Percentiles rank a stretch among this genome's conserved stretches.
Evolutionary conservation across 2,888 invertebrate species (phyloP).

Genomic region (Melieria omissa): DNA sequence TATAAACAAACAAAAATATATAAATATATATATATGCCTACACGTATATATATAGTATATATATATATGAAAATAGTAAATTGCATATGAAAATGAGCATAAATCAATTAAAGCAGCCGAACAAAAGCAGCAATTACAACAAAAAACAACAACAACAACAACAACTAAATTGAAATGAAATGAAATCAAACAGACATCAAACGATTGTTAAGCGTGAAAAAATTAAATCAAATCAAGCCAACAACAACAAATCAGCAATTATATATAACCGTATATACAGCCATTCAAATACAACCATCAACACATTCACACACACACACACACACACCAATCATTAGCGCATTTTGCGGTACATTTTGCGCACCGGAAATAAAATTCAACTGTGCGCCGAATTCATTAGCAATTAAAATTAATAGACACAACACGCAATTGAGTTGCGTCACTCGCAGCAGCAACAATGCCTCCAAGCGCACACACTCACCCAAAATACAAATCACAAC

Average conservation of each 20-base stretch:
- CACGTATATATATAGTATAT: background rate
- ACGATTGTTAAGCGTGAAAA: background rate
- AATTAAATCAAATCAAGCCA: too few species aligned
- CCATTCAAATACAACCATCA: background rate
- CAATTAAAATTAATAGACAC: background rate
- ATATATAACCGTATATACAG: background rate
- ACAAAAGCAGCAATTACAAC: slow-evolving; percentile 11
- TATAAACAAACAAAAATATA: slow-evolving; percentile 25
- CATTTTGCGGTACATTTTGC: too few species aligned
- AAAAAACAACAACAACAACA: background rate
- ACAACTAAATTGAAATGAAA: background rate
- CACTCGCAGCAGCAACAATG: background rate
- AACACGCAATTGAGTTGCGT: background rate
- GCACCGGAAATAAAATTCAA: background rate
- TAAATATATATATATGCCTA: slow-evolving; percentile 17
- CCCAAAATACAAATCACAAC: background rate
- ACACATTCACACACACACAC: background rate
- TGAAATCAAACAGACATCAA: slow-evolving; percentile 1
- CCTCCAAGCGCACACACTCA: background rate
- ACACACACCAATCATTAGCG: background rate
- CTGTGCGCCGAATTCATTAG: background rate
- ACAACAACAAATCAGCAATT: background rate
- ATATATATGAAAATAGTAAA: slow-evolving; percentile 19
- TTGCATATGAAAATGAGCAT: slow-evolving; percentile 13
- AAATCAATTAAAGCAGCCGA: background rate